phyloP scores from a whole-genome alignment of 2,113 vertebrate species.

The Megaceryle torquata region DNA sequence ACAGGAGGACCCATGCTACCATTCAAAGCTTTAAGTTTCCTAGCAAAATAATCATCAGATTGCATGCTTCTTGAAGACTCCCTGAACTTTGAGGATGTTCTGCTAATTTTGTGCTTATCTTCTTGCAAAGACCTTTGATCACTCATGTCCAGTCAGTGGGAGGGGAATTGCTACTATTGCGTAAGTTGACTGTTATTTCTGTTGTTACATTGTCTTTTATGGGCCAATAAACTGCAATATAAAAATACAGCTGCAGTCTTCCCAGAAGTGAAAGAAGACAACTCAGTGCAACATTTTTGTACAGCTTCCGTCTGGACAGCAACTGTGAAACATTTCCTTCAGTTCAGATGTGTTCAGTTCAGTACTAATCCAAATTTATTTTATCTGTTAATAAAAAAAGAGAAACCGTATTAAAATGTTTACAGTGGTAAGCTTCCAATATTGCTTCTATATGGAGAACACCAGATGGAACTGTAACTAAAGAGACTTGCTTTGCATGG shows the following conservation, averaged over 20 bases:
- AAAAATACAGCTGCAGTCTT: neutral
- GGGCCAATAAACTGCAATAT: neutral
- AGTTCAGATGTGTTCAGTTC: neutral
- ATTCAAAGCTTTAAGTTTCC: constrained; percentile 91
- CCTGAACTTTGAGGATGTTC: constrained; percentile 79
- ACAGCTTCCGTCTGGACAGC: neutral
- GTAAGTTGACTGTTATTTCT: constrained; percentile 48
- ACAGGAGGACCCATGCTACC: constrained; percentile 84
- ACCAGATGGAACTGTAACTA: neutral
- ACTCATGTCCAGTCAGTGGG: constrained; percentile 79
- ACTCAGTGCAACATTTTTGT: constrained; percentile 13
- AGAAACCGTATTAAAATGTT: neutral
- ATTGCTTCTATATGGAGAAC: neutral
- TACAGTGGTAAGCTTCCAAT: neutral
- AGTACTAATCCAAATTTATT: neutral
- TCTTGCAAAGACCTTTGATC: constrained; percentile 81
- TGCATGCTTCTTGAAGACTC: constrained; percentile 88
- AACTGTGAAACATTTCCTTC: neutral
- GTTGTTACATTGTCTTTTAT: constrained; percentile 72
- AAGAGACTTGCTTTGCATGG: neutral
- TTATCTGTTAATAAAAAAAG: constrained; percentile 54
- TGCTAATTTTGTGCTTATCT: constrained; percentile 80
- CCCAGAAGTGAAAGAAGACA: neutral
- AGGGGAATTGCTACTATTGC: constrained; percentile 58
- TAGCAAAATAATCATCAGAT: constrained; percentile 91